phyloP scores from a whole-genome alignment of 2,113 vertebrate genomes.

The Brachypteracias leptosomus region DNA sequence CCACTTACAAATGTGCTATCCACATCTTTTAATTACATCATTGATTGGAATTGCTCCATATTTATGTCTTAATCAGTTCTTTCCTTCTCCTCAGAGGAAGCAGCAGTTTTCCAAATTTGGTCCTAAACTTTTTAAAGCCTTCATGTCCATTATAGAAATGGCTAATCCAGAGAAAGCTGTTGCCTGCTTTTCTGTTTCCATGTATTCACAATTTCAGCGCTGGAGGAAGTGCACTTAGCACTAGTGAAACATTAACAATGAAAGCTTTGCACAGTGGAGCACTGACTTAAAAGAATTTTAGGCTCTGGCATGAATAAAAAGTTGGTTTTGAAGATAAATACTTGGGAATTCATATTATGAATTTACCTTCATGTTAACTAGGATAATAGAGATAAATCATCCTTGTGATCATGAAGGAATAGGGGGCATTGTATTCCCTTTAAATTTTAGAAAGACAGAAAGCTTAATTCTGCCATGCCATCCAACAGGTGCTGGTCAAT shows the following conservation, averaged over 20 bases:
- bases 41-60: conserved; percentile 6
- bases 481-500: background rate
- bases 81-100: background rate
- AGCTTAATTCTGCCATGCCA: background rate
- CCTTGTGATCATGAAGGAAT: conserved; percentile 13
- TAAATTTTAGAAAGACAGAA: background rate
- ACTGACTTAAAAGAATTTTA: conserved; percentile 3
- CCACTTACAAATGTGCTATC: background rate
- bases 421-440: background rate
- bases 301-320: background rate
- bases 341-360: background rate
- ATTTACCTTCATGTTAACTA: background rate
- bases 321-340: conserved; percentile 15
- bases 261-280: background rate
- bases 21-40: background rate
- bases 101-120: background rate
- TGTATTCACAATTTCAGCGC: background rate
- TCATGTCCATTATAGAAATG: background rate
- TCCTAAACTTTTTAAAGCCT: background rate
- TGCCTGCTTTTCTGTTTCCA: background rate
- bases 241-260: conserved; percentile 1
- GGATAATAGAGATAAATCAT: background rate
- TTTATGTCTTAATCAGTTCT: background rate
- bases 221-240: background rate
- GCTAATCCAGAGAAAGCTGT: conserved; percentile 7